Evolutionary conservation across 2,113 vertebrate genomes (phyloP).

Genomic region (Polyodon spathula): DNA sequence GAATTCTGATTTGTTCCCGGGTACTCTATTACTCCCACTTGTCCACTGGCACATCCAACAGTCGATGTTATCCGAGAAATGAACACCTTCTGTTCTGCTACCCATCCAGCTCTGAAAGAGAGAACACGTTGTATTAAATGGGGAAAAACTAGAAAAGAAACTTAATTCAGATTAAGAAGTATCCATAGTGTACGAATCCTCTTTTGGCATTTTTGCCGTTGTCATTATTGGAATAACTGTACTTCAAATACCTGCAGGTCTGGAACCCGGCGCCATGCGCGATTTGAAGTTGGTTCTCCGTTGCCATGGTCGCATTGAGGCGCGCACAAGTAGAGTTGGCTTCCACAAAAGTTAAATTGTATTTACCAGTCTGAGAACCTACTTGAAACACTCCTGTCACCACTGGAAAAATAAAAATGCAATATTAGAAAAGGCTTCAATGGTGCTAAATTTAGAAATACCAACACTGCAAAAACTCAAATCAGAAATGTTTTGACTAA

Average conservation of each 20-base stretch:
- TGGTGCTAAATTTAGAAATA: too few species aligned
- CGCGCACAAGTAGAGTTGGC: background rate
- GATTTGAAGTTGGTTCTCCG: background rate
- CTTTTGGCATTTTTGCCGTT: background rate
- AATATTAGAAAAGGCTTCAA: too few species aligned
- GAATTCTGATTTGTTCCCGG: too few species aligned
- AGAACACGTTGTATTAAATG: background rate
- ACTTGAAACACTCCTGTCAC: background rate
- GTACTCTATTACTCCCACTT: too few species aligned
- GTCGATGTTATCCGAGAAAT: background rate
- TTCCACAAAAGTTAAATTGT: background rate
- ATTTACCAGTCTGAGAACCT: background rate
- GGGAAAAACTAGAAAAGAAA: background rate
- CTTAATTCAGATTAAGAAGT: too few species aligned
- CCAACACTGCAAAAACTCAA: too few species aligned
- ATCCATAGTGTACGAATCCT: too few species aligned
- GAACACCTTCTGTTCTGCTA: background rate
- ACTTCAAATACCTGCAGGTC: background rate
- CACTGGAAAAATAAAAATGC: too few species aligned
- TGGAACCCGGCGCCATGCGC: background rate
- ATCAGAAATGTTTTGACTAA: too few species aligned
- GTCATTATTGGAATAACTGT: background rate
- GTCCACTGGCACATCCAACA: too few species aligned
- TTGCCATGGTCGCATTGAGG: background rate
- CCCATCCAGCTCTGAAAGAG: background rate